Conservation (phyloP, 2,113 vertebrate genomes). For the Protomyctophum bolini region DNA sequence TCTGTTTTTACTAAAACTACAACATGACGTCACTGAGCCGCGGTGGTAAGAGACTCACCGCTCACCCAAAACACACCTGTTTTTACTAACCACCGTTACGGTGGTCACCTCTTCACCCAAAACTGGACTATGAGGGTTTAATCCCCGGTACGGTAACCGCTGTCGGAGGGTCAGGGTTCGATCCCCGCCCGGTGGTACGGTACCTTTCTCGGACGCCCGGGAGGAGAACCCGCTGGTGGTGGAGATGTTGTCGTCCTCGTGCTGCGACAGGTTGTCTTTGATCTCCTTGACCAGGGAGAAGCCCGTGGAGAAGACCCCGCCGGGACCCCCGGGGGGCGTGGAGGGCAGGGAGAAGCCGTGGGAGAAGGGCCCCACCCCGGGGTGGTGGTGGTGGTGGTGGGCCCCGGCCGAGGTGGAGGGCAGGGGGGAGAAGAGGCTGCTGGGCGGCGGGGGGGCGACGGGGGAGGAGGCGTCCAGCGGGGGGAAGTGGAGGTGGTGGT, state of each 20-base stretch:
- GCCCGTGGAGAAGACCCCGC: slow-evolving; percentile 68
- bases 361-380: slow-evolving; percentile 79
- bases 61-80: no score
- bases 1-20: no score
- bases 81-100: no score
- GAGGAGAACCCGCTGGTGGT: slow-evolving; percentile 99
- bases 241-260: slow-evolving; percentile 99
- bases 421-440: slow-evolving; percentile 81
- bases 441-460: slow-evolving; percentile 51
- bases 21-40: no score
- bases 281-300: slow-evolving; percentile 95
- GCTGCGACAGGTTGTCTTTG: slow-evolving; percentile 97
- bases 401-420: slow-evolving; percentile 88
- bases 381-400: slow-evolving; percentile 47
- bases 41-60: no score
- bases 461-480: slow-evolving; percentile 84
- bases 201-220: slow-evolving; percentile 98
- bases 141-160: no score
- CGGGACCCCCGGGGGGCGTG: slow-evolving; percentile 75
- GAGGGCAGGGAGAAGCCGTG: slow-evolving; percentile 87
- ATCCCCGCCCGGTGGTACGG: neutral
- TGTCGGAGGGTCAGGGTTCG: no score
- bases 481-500: slow-evolving; percentile 83
- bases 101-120: no score
- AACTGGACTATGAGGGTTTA: no score